These are phyloP conservation scores for Seladonia tumulorum DNA, from an alignment of 2,888 invertebrate species.

Conservation along the genomic window DNA sequence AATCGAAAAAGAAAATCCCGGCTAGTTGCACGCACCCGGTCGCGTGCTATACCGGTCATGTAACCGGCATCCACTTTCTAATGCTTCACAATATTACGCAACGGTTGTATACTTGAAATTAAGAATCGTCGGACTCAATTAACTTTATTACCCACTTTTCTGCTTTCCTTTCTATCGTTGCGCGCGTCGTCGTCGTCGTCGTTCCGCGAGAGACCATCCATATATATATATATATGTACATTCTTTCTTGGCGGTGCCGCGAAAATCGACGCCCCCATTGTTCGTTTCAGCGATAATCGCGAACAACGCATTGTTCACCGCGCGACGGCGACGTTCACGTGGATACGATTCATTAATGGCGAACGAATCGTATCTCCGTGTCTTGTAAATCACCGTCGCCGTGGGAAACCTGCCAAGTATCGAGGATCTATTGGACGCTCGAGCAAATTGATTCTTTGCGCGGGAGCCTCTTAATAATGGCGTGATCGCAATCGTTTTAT, in stretches of 20 bases:
- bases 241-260: background rate
- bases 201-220: background rate
- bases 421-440: conserved; percentile 39
- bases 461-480: conserved; percentile 48
- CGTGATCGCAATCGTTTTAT: conserved; percentile 13
- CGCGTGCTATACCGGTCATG: conserved; percentile 45
- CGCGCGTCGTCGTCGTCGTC: background rate
- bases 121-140: conserved; percentile 43
- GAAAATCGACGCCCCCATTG: background rate
- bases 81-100: conserved; percentile 45
- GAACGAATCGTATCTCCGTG: conserved; percentile 8
- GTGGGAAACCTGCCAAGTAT: conserved; percentile 53
- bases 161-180: conserved; percentile 29
- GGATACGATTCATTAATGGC: conserved; percentile 38
- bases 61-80: conserved; percentile 56
- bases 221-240: too few relatives aligned
- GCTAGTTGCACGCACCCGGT: conserved; percentile 31
- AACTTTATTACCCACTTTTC: conserved; percentile 34
- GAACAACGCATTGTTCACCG: background rate
- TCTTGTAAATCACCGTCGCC: conserved; percentile 30
- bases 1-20: conserved; percentile 34
- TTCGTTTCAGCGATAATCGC: background rate
- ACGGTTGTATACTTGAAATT: conserved; percentile 38
- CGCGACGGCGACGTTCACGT: conserved; percentile 3
- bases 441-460: conserved; percentile 51